phyloP scores from a whole-genome alignment of 1,140 invertebrate genomes.

The Pararge aegeria region DNA sequence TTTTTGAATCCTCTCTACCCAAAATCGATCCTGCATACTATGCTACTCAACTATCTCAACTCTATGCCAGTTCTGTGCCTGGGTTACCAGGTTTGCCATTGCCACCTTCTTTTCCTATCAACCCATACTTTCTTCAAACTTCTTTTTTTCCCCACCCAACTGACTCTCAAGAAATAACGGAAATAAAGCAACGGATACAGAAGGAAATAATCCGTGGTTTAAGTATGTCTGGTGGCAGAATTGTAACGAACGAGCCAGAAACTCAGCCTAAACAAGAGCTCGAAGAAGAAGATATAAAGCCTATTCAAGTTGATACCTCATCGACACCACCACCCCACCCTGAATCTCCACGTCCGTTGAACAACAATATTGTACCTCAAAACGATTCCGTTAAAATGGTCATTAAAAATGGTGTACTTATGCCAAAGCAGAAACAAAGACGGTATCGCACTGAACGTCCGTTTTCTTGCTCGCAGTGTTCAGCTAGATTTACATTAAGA shows the following conservation, averaged over 20 bases:
- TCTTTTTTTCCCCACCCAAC: constrained; percentile 81
- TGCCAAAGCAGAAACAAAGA: constrained; percentile 94
- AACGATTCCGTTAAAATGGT: constrained; percentile 91
- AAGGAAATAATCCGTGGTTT: constrained; percentile 84
- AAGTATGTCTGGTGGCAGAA: constrained; percentile 84
- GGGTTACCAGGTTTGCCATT: constrained; percentile 75
- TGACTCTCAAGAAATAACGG: constrained; percentile 81
- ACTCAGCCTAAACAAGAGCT: constrained; percentile 57
- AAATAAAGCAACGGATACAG: constrained; percentile 84
- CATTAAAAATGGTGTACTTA: constrained; percentile 92
- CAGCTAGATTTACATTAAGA: constrained; percentile 92
- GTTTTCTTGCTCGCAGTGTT: constrained; percentile 93
- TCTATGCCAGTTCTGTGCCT: constrained; percentile 78
- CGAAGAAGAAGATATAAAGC: constrained; percentile 68
- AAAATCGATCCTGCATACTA: constrained; percentile 81
- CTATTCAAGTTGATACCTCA: constrained; percentile 48
- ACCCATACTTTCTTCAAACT: constrained; percentile 81
- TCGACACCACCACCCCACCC: constrained; percentile 55
- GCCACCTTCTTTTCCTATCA: constrained; percentile 80
- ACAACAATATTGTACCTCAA: constrained; percentile 55
- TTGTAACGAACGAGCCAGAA: constrained; percentile 81
- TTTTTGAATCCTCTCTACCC: constrained; percentile 79
- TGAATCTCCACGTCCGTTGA: constrained; percentile 62
- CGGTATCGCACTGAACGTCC: constrained; percentile 94
- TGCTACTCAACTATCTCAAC: constrained; percentile 79